Base-by-base conservation (phyloP, 2,797 vertebrate genomes). In the Myotis findleyi region DNA sequence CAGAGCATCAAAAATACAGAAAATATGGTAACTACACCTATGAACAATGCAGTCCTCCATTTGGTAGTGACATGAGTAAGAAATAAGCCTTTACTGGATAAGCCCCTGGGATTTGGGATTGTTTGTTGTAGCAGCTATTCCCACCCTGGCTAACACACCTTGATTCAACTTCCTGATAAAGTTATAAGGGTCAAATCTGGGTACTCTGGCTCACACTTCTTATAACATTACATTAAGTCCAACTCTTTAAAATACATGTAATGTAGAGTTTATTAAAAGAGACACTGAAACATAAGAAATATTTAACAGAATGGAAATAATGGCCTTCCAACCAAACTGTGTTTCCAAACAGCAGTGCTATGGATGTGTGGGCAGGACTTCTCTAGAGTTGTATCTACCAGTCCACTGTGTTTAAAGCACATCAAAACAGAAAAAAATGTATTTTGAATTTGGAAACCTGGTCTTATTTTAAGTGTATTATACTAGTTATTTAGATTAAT, bases 401-500 rank as follows among this genome's bases (percentile, higher is more conserved):
- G 41, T 7, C 79, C 36, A 14, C 21, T 21, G 25, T 20, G 18
- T 23, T 64, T 69, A 33, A 64, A 55, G 68, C 57, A 81, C 77
- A 76, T 25, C 36, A 11, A 53, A 68, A n/a, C 5, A 66, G 41
- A 5, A 75, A 53, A 47, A 62, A 17, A 4, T 1, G 13, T 23
- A 30, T 16, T 36, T 66, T 55, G 33, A 77, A 92, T 79, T 75
- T 64, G 62, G 59, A 96, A 80, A 90, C 25, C 38, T 75, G 79
- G 8, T 44, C 68, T 57, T 62, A 81, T 76, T 85, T 44, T 80
- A 55, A 95, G 47, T 16, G 3, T 33, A 44, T 57, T 11, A 68
- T 33, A 87, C 14, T 30, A 76, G 38, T 62, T 49, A 81, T 16
- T 53, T 27, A 59, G 57, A 55, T 69, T 79, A 44, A 36, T n/a